phyloP scores from a whole-genome alignment of 2,797 vertebrate species.

The Momotus momota region DNA sequence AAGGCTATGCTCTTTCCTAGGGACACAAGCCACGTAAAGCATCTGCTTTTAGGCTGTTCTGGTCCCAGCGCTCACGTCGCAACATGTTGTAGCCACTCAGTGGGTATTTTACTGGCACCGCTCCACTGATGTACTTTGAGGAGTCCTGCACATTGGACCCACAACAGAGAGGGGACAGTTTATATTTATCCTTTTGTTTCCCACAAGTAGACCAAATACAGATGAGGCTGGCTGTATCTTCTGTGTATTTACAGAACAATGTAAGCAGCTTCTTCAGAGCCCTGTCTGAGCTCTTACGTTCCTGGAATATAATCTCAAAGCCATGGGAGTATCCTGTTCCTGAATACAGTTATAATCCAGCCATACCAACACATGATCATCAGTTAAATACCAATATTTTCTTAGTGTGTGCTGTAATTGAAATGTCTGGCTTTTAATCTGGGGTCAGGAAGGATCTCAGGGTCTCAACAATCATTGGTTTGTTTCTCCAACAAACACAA shows the following conservation, averaged over 20 bases:
- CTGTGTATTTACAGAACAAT: not conserved
- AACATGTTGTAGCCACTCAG: not conserved
- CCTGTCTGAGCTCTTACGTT: not conserved
- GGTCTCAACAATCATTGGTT: not conserved
- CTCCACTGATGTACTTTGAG: not conserved
- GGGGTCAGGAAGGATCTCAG: not conserved
- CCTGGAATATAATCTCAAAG: not conserved
- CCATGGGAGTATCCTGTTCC: not conserved
- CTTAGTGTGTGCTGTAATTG: not conserved
- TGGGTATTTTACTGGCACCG: not conserved
- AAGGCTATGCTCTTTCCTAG: not conserved
- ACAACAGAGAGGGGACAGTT: slow-evolving; percentile 23
- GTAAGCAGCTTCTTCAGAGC: not conserved
- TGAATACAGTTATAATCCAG: not conserved
- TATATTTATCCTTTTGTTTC: slow-evolving; percentile 30
- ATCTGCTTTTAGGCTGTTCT: not conserved
- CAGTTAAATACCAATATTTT: not conserved
- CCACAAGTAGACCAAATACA: slow-evolving; percentile 38
- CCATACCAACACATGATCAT: not conserved
- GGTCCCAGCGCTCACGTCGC: not conserved
- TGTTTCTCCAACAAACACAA: not conserved
- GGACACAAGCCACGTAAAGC: rapidly evolving
- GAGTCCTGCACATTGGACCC: not conserved
- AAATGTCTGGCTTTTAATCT: not conserved
- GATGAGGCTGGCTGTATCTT: not conserved